Base-by-base conservation (phyloP, 2,797 vertebrate genomes). In the Lutjanus campechanus region DNA sequence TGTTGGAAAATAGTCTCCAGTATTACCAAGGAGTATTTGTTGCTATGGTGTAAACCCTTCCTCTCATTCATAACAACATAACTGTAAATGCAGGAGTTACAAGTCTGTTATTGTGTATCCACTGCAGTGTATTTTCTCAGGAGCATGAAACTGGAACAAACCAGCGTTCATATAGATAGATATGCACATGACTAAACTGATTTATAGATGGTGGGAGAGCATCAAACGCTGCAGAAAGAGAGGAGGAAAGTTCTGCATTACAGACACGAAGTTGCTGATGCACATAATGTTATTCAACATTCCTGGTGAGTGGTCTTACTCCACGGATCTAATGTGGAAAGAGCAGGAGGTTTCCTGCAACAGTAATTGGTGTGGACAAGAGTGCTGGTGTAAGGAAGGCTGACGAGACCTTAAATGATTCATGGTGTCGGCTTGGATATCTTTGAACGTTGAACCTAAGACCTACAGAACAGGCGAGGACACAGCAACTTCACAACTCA, bases 371-470 rank as follows among this genome's bases (percentile, higher is more conserved):
- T 91, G 81, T 89, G 84, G 88, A 91, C 87, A 89, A 80, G 83
- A 91, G 88, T 90, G 91, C 90, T 81, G 82, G 91, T 91, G 91
- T 91, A 85, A 83, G 79, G 77, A 88, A 76, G 87, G 83, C 88
- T 91, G 91, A 87, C 53, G 63, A 87, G 88, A 89, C 78, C 81
- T 85, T 93, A 91, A 95, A 95, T 94, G 88, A 94, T 95, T 94
- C 85, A 94, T 93, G 83, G 78, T 88, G 77, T 88, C 85, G 76
- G 85, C 64, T 85, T 93, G 79, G 86, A 93, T 92, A 92, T 94
- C 91, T 92, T 83, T 93, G 90, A 93, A 88, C 67, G 16, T 85
- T 88, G 89, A 92, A 91, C 90, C 90, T 72, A 81, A 92, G 88
- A 87, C 84, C 89, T 72, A 71, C 79, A 87, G 83, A 88, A 89